Evolutionary conservation across 1,140 invertebrate species (phyloP).

Genomic region (Drosophila erecta): DNA sequence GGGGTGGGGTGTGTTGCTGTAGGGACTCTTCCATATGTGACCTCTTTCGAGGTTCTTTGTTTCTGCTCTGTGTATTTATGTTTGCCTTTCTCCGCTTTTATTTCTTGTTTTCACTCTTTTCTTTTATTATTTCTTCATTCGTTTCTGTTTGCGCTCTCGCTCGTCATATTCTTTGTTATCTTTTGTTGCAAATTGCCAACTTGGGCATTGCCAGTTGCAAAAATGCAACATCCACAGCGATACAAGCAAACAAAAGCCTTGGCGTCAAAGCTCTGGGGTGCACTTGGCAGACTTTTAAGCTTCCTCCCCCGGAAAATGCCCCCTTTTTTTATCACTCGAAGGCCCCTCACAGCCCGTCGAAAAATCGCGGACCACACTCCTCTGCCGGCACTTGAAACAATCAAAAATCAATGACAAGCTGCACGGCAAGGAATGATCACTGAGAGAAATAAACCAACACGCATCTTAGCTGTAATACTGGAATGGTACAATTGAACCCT

Average conservation of each 20-base stretch:
- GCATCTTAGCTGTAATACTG: no score
- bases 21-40: constrained; percentile 33
- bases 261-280: constrained; percentile 79
- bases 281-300: constrained; percentile 72
- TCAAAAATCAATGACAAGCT: constrained; percentile 78
- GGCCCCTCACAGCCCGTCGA: no score
- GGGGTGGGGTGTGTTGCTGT: neutral
- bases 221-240: constrained; percentile 40
- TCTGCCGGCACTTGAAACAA: constrained; percentile 74
- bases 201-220: constrained; percentile 70
- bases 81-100: constrained; percentile 2
- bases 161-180: constrained; percentile 60
- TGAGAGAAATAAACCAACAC: neutral
- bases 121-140: constrained; percentile 5
- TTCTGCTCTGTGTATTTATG: constrained; percentile 11
- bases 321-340: constrained; percentile 1
- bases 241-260: constrained; percentile 58
- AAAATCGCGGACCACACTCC: constrained; percentile 12
- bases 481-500: no score
- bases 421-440: constrained; percentile 11
- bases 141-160: constrained; percentile 9
- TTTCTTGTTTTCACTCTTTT: constrained; percentile 4
- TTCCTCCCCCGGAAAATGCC: neutral
- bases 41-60: constrained; percentile 39
- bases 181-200: constrained; percentile 79